These are phyloP conservation scores for Drosophila rhopaloa DNA, from an alignment of 1,140 invertebrate genomes.

Conservation along the genomic window DNA sequence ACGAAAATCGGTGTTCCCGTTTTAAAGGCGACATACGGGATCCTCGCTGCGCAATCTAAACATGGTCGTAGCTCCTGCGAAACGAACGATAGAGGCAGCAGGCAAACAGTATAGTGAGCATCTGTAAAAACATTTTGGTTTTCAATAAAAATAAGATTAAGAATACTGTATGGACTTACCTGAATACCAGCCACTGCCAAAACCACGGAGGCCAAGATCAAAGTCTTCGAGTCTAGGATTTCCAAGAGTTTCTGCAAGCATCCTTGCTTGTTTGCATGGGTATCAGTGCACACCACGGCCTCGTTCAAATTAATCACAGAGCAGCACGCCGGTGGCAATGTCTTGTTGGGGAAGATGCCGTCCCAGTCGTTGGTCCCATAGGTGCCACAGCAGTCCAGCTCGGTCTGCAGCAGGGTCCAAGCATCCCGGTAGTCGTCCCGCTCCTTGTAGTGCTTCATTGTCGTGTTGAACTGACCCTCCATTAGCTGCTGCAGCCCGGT, in stretches of 20 bases:
- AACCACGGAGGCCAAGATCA: conserved; percentile 90
- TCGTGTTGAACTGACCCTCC: conserved; percentile 88
- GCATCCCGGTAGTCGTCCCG: conserved; percentile 87
- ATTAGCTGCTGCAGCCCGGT: conserved; percentile 89
- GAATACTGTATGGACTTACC: conserved; percentile 84
- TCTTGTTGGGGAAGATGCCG: conserved; percentile 85
- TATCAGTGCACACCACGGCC: conserved; percentile 85
- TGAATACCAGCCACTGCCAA: conserved; percentile 91
- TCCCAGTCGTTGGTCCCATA: conserved; percentile 89
- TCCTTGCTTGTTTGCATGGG: conserved; percentile 86
- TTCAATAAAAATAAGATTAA: not conserved
- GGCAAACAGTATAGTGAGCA: conserved; percentile 94
- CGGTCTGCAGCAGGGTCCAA: conserved; percentile 92
- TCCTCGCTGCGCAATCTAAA: conserved; percentile 87
- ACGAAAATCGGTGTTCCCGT: conserved; percentile 30
- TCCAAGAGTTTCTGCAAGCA: conserved; percentile 88
- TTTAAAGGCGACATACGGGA: conserved; percentile 68
- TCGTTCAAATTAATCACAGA: conserved; percentile 85
- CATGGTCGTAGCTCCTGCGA: conserved; percentile 94
- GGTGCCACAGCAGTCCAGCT: conserved; percentile 93
- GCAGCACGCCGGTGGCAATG: conserved; percentile 90
- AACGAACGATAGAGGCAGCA: conserved; percentile 95
- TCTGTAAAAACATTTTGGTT: conserved; percentile 85
- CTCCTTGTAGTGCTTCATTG: conserved; percentile 88
- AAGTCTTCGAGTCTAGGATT: conserved; percentile 88